Base-by-base conservation (phyloP, 1,140 invertebrate species). In the Cyclargus thomasi region DNA sequence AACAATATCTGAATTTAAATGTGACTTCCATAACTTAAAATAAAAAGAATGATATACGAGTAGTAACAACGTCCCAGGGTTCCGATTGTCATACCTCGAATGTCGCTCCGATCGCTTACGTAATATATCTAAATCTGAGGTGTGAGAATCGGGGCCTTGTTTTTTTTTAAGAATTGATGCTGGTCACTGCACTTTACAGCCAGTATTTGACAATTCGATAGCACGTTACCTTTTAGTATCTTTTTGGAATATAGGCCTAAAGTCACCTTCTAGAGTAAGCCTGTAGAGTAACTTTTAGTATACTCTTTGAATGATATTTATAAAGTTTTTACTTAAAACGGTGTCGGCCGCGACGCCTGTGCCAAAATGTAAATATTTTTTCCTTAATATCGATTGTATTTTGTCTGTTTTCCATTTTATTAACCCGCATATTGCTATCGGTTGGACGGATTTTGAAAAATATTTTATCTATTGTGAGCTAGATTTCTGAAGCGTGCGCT, bases 331-430 rank as follows among this genome's bases (percentile, higher is more conserved):
- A 78, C 76, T 78, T 76, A 76, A 73, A 75, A 29, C 63, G 78
- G 77, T 78, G 78, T 81, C 73, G 79, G 74, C 72, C 64, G 68
- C 72, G 63, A 82, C 79, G 80, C 79, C 82, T 86, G 86, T 90
- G 86, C 86, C 86, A 90, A 90, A 88, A 79, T 86, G 82, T 88
- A 86, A 83, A 87, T 84, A 82, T 86, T 80, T 86, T 85, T 29
- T 81, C 82, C 80, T 73, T 64, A 69, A 68, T 21, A 66, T 67
- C 64, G 67, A 66, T 59, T 53, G 71, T 67, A 67, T 67, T 68
- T 62, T 17, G 67, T 70, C 64, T 69, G 57, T 63, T 71, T 71
- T 71, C 67, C 71, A 69, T 66, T 16, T 70, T 65, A 65, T 65
- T 55, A 67, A 35, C 47, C 35, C 71, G 70, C 66, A 29, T 72